Evolutionary conservation across 2,797 vertebrate genomes (phyloP).

Genomic region (Aplochiton taeniatus): DNA sequence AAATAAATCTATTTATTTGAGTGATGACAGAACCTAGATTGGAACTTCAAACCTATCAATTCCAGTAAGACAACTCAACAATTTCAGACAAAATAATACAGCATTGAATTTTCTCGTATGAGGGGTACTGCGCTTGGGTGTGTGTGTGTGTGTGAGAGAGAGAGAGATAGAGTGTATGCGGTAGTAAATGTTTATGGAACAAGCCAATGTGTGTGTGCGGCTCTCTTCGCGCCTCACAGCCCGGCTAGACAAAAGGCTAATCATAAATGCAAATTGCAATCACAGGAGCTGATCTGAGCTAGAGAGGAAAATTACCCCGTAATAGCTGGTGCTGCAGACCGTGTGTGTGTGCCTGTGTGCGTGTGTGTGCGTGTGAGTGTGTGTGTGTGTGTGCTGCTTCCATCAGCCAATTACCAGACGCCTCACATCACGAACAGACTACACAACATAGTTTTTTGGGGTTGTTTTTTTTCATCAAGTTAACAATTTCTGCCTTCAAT

Average conservation of each 20-base stretch:
- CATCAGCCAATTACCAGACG: slow-evolving; percentile 14
- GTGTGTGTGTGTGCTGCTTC: background rate
- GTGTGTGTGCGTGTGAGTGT: slow-evolving; percentile 1
- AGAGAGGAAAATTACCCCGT: slow-evolving; percentile 74
- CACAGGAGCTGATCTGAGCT: slow-evolving; percentile 62
- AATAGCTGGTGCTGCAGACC: slow-evolving; percentile 38
- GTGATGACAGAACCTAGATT: no score
- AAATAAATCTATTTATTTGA: no score
- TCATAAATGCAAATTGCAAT: slow-evolving; percentile 78
- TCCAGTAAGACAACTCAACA: no score
- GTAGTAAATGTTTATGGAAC: slow-evolving; percentile 49
- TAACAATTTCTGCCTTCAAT: no score
- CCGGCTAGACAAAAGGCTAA: slow-evolving; percentile 58
- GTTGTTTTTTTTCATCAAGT: no score
- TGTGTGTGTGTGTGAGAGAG: slow-evolving; percentile 12
- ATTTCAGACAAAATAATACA: no score
- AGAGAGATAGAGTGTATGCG: slow-evolving; percentile 29
- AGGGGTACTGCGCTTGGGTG: background rate
- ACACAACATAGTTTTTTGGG: slow-evolving; percentile 24
- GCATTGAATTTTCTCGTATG: background rate
- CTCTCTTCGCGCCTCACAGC: slow-evolving; percentile 47
- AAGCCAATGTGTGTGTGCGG: slow-evolving; percentile 59
- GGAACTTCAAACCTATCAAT: no score
- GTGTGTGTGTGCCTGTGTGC: slow-evolving; percentile 6
- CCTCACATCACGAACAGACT: slow-evolving; percentile 46